phyloP scores from a whole-genome alignment of 1,140 invertebrate species.

The Caenorhabditis briggsae region DNA sequence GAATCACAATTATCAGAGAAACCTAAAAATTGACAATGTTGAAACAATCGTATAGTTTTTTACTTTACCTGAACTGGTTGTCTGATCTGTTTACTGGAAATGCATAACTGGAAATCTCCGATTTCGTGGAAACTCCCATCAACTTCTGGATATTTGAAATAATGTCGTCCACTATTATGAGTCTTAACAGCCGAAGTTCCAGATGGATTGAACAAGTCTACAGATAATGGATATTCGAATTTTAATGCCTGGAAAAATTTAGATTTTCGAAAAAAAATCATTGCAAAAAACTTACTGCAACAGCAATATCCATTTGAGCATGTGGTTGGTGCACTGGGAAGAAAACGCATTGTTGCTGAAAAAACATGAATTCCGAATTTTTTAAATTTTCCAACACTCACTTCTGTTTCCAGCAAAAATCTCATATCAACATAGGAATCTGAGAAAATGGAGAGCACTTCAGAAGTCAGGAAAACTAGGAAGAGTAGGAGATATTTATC shows the following conservation, averaged over 20 bases:
- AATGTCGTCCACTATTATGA: conserved; percentile 28
- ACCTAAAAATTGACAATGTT: background rate
- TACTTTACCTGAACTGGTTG: conserved; percentile 14
- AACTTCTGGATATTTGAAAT: conserved; percentile 28
- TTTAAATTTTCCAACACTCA: background rate
- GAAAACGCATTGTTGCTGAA: conserved; percentile 38
- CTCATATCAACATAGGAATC: conserved; percentile 44
- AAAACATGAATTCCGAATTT: background rate
- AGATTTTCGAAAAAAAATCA: background rate
- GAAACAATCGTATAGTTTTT: background rate
- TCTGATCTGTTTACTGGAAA: conserved; percentile 20
- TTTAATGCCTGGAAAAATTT: background rate
- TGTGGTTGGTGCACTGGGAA: conserved; percentile 36
- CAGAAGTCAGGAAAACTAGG: background rate
- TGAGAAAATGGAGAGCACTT: background rate
- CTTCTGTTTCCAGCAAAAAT: conserved; percentile 30
- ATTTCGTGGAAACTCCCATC: conserved; percentile 31
- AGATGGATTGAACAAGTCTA: conserved; percentile 32
- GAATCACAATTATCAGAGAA: conserved; percentile 29
- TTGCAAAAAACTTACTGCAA: conserved; percentile 24
- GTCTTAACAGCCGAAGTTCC: background rate
- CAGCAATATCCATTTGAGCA: conserved; percentile 49
- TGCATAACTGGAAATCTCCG: conserved; percentile 30
- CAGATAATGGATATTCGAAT: conserved; percentile 1
- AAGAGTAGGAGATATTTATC: background rate